Conservation (phyloP, 2,888 invertebrate genomes). For the Eupithecia dodoneata region DNA sequence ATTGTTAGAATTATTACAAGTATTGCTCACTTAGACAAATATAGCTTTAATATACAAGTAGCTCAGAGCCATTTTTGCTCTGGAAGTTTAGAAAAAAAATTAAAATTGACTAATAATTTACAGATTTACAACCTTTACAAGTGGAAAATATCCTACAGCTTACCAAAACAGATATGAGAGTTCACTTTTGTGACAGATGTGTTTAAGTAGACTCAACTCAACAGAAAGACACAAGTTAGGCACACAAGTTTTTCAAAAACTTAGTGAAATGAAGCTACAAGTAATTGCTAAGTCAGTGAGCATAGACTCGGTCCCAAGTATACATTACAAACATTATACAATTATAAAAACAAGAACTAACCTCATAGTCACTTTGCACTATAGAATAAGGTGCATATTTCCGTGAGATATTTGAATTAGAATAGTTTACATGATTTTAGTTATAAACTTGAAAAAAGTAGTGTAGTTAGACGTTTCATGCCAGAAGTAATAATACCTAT, state of each 20-base stretch:
- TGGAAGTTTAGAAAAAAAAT: constrained; percentile 5
- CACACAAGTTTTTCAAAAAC: background rate
- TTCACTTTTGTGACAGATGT: background rate
- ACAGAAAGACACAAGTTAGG: background rate
- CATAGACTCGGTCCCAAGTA: constrained; percentile 24
- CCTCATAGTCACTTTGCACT: constrained; percentile 30
- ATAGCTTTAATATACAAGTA: constrained; percentile 1
- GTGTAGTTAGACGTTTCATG: background rate
- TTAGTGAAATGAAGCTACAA: background rate
- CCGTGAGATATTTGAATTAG: constrained; percentile 19
- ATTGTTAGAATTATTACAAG: constrained; percentile 24
- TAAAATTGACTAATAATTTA: constrained; percentile 14
- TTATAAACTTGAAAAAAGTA: background rate
- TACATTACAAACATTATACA: constrained; percentile 15
- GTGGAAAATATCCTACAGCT: background rate
- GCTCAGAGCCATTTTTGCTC: background rate
- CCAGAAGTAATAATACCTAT: background rate
- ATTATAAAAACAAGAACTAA: constrained; percentile 16
- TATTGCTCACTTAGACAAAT: constrained; percentile 14
- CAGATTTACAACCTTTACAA: constrained; percentile 17
- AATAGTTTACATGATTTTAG: constrained; percentile 3
- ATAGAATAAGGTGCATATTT: constrained; percentile 26
- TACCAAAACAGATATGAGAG: background rate
- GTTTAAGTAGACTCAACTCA: background rate
- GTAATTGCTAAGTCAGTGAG: constrained; percentile 23